Percentiles rank a stretch among this genome's conserved stretches.
Evolutionary conservation across 2,113 vertebrate genomes (phyloP).

Genomic region (Ophthalmolycus amberensis): DNA sequence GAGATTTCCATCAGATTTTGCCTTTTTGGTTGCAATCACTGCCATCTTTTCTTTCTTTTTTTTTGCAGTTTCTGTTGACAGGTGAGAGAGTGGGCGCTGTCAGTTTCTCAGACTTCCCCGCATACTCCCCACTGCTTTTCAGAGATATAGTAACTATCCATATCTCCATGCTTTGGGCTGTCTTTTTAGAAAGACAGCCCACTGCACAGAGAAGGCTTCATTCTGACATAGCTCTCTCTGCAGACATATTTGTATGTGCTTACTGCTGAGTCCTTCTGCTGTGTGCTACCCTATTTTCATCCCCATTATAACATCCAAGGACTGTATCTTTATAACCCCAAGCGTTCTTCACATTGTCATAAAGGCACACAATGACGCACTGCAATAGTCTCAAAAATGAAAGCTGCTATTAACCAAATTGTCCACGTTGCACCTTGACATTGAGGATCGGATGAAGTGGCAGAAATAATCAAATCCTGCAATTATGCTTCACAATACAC

Average conservation of each 20-base stretch:
- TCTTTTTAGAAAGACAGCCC: slow-evolving; percentile 43
- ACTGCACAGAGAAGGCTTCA: slow-evolving; percentile 25
- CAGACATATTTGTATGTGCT: slow-evolving; percentile 44
- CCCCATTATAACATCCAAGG: slow-evolving; percentile 26
- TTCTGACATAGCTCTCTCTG: slow-evolving; percentile 45
- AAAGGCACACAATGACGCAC: background rate
- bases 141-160: slow-evolving; percentile 42
- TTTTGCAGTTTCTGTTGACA: slow-evolving; percentile 35
- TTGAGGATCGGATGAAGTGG: background rate
- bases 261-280: slow-evolving; percentile 12
- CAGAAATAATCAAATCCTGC: background rate
- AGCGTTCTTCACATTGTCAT: slow-evolving; percentile 1
- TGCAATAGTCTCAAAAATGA: background rate
- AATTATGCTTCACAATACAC: slow-evolving; percentile 49
- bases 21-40: slow-evolving; percentile 28
- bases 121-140: slow-evolving; percentile 38
- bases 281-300: slow-evolving; percentile 20
- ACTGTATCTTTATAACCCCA: background rate
- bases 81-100: slow-evolving; percentile 34
- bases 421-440: background rate
- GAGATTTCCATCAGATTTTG: slow-evolving; percentile 19
- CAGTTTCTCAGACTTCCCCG: slow-evolving; percentile 35
- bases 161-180: slow-evolving; percentile 4
- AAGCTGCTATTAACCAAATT: background rate
- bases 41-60: slow-evolving; percentile 9